Conservation (phyloP, 1,140 invertebrate genomes). For the Oryctes rhinoceros region DNA sequence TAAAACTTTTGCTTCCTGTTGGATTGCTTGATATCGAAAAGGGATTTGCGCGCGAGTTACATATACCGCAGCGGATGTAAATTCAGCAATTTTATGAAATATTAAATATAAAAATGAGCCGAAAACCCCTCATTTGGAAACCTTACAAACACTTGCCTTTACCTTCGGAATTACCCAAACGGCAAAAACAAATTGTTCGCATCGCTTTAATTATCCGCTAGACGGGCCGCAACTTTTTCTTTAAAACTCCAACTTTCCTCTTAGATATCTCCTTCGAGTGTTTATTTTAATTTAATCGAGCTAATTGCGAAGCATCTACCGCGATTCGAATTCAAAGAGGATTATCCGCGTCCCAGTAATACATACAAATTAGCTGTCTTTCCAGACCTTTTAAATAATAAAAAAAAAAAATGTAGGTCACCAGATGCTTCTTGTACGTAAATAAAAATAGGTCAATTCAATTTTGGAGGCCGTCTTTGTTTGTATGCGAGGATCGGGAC, state of each 20-base stretch:
- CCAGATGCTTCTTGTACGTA: slow-evolving; percentile 8
- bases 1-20: too few species aligned
- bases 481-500: background rate
- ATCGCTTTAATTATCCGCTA: background rate
- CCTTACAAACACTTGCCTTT: too few species aligned
- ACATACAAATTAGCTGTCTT: background rate
- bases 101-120: too few species aligned
- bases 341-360: too few species aligned
- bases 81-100: too few species aligned
- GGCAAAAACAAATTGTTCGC: background rate
- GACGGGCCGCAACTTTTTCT: background rate
- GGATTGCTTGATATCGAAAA: too few species aligned
- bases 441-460: slow-evolving; percentile 15
- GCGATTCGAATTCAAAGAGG: background rate
- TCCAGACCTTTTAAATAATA: background rate
- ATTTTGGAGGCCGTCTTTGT: slow-evolving; percentile 9
- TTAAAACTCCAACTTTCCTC: background rate
- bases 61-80: too few species aligned
- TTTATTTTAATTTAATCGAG: background rate
- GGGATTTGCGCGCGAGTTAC: too few species aligned
- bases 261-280: background rate
- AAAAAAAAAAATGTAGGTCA: slow-evolving; percentile 4
- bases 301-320: background rate
- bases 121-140: too few species aligned
- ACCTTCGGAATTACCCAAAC: too few species aligned